Percentiles rank a stretch among this genome's conserved stretches.
These are phyloP conservation scores for Sternarchorhynchus goeldii DNA, from an alignment of 2,797 vertebrate genomes.

Conservation along the genomic window DNA sequence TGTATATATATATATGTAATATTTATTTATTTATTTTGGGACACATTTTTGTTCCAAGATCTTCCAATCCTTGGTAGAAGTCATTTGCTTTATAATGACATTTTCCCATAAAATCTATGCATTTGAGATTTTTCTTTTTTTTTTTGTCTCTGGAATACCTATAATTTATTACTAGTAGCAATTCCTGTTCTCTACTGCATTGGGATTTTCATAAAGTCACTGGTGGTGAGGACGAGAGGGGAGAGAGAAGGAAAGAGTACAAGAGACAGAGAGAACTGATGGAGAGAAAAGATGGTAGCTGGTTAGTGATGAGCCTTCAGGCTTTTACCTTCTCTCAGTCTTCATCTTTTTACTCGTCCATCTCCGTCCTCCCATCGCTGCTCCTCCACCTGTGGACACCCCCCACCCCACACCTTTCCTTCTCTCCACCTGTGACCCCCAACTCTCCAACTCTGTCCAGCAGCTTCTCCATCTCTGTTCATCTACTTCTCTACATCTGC, in stretches of 20 bases:
- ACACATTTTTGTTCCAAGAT: too few species aligned
- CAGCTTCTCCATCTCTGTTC: too few species aligned
- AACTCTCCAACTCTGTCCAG: neutral
- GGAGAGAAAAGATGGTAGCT: conserved; percentile 62
- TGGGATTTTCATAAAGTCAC: neutral
- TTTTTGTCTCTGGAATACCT: too few species aligned
- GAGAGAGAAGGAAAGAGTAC: neutral
- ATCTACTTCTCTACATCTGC: conserved; percentile 45
- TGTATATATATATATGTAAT: too few species aligned
- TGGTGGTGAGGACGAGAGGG: neutral
- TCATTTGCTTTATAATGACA: too few species aligned
- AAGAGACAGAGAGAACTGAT: conserved; percentile 10
- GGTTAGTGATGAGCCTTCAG: conserved; percentile 74
- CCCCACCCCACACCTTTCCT: conserved; percentile 21
- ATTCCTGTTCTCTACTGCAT: neutral
- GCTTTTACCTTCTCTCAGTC: conserved; percentile 49
- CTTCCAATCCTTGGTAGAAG: too few species aligned
- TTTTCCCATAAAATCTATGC: too few species aligned
- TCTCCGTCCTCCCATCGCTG: too few species aligned
- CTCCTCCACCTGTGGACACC: neutral
- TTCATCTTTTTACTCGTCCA: conserved; percentile 13
- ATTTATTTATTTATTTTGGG: too few species aligned
- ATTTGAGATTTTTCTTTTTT: too few species aligned
- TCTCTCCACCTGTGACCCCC: conserved; percentile 40
- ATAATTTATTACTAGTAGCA: too few species aligned